phyloP scores from a whole-genome alignment of 2,797 vertebrate species.

The Falco concolor region DNA sequence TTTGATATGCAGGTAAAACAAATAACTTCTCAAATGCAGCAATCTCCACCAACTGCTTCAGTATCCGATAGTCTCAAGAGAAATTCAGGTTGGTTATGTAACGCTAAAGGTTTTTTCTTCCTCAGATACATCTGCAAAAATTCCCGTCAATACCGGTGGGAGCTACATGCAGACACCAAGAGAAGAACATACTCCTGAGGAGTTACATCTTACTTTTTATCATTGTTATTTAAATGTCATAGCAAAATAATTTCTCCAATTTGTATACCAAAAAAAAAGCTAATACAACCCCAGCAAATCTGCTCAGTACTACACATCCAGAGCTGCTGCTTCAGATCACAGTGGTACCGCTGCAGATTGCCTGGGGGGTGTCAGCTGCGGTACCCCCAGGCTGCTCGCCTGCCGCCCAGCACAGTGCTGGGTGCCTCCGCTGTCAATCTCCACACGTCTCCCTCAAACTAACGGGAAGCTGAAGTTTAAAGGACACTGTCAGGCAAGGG shows the following conservation, averaged over 20 bases:
- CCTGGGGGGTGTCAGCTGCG: conserved; percentile 66
- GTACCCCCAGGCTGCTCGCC: conserved; percentile 51
- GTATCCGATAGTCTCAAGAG: neutral
- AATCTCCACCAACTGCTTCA: neutral
- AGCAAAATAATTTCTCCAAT: conserved; percentile 17
- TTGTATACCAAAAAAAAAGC: neutral
- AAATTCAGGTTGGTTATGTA: conserved; percentile 20
- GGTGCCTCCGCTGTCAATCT: neutral
- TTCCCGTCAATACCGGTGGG: neutral
- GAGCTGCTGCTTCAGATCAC: conserved; percentile 3
- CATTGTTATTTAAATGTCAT: conserved; percentile 58
- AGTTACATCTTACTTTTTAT: neutral
- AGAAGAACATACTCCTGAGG: neutral
- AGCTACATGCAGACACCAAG: neutral
- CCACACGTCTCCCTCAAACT: neutral
- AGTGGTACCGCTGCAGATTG: neutral
- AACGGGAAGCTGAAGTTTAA: neutral
- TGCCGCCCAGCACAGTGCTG: neutral
- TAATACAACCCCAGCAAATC: neutral
- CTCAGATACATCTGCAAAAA: conserved; percentile 20
- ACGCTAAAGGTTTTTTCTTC: conserved; percentile 47
- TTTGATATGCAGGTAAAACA: conserved; percentile 38
- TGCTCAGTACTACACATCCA: neutral
- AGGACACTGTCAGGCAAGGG: neutral
- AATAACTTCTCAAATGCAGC: conserved; percentile 31